Conservation (phyloP, 2,888 invertebrate species). For the Ormyrus thymus region DNA sequence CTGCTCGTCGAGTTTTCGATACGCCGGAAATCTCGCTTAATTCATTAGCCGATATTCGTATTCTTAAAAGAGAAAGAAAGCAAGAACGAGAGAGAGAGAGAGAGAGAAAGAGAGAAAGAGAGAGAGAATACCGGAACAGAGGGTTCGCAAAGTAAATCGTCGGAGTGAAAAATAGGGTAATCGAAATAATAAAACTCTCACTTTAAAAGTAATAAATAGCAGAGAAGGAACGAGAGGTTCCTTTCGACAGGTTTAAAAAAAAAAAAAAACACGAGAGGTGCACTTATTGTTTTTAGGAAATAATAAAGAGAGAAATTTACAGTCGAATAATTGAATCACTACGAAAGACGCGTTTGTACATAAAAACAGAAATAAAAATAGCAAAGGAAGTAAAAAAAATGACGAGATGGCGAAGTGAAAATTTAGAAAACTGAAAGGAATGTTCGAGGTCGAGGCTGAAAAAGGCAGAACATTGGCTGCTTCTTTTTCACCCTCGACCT, state of each 20-base stretch:
- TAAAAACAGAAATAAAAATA: constrained; percentile 50
- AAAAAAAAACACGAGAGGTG: constrained; percentile 51
- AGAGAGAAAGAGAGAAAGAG: constrained; percentile 23
- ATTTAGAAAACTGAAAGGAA: constrained; percentile 33
- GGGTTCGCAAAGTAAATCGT: constrained; percentile 42
- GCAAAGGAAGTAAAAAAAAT: constrained; percentile 32
- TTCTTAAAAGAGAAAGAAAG: constrained; percentile 45
- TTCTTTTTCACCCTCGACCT: constrained; percentile 40
- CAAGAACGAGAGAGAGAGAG: not conserved
- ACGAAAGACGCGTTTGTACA: constrained; percentile 49
- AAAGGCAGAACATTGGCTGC: constrained; percentile 9
- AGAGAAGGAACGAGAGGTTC: constrained; percentile 41
- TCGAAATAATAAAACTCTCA: constrained; percentile 44
- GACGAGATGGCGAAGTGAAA: constrained; percentile 33
- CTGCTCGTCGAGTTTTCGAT: constrained; percentile 33
- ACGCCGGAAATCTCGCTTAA: constrained; percentile 39
- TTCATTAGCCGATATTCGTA: constrained; percentile 49
- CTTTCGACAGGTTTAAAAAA: constrained; percentile 39
- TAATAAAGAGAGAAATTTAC: constrained; percentile 45
- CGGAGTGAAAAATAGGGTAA: constrained; percentile 54
- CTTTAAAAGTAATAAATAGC: constrained; percentile 27
- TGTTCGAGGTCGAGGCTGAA: constrained; percentile 39
- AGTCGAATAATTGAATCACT: constrained; percentile 46
- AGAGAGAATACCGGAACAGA: constrained; percentile 33
- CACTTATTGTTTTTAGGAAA: constrained; percentile 55